Evolutionary conservation across 2,797 vertebrate genomes (phyloP).

Genomic region (Chaetophractus vellerosus): DNA sequence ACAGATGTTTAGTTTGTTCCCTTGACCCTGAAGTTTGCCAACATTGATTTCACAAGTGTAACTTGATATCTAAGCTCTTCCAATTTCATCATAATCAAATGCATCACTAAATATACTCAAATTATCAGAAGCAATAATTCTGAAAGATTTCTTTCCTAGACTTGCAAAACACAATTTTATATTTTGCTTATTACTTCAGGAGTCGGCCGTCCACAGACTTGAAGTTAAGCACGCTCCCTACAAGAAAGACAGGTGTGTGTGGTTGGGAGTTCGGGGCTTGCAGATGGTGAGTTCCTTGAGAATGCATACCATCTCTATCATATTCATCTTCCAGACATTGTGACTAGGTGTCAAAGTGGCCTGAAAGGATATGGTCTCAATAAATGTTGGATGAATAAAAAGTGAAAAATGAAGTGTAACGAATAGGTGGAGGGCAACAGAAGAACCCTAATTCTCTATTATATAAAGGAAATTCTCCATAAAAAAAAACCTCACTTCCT

Average conservation of each 20-base stretch:
- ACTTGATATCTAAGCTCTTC: constrained; percentile 34
- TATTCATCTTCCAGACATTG: neutral
- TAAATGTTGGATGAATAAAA: constrained; percentile 8
- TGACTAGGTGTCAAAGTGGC: neutral
- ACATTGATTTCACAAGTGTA: neutral
- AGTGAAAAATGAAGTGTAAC: neutral
- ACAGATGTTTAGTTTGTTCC: neutral
- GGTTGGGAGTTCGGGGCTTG: fast-evolving
- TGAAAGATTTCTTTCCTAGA: neutral
- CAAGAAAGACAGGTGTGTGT: neutral
- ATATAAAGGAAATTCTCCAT: neutral
- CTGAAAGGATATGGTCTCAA: neutral
- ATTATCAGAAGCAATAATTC: constrained; percentile 16
- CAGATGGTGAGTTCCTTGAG: neutral
- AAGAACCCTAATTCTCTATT: neutral
- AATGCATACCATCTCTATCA: neutral
- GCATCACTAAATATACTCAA: neutral
- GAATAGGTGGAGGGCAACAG: neutral
- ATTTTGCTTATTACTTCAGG: neutral
- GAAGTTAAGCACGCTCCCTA: neutral
- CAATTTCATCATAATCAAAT: constrained; percentile 42
- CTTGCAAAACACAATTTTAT: no score
- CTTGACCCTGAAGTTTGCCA: neutral
- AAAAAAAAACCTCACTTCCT: neutral
- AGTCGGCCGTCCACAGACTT: neutral